A percentile compares a stretch with the other conserved stretches of the same genome.
phyloP scores from a whole-genome alignment of 2,797 vertebrate genomes.

The Chaetophractus vellerosus region DNA sequence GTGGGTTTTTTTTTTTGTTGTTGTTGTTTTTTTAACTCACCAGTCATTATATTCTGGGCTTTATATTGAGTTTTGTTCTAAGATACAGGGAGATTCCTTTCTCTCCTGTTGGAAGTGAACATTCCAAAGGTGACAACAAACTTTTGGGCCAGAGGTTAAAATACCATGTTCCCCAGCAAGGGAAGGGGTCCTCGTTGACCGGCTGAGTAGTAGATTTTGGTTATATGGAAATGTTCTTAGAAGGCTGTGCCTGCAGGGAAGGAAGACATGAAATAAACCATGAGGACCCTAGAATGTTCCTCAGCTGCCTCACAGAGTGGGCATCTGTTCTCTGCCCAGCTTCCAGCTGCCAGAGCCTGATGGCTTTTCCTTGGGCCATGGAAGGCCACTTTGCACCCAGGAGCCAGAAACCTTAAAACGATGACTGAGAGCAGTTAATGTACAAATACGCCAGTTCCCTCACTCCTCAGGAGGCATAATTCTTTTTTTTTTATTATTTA shows the following conservation, averaged over 20 bases:
- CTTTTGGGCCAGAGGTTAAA: fast-evolving
- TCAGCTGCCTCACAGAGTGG: neutral
- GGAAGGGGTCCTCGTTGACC: fast-evolving
- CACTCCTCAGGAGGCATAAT: neutral
- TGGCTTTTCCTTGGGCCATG: fast-evolving
- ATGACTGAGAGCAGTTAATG: too few relatives aligned
- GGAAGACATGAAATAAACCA: too few relatives aligned
- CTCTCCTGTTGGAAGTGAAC: neutral
- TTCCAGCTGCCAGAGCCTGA: fast-evolving
- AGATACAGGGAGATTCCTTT: neutral
- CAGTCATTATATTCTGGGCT: neutral
- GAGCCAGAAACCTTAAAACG: neutral
- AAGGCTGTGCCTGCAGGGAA: neutral
- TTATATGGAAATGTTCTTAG: neutral
- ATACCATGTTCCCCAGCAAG: neutral
- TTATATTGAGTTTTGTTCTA: neutral
- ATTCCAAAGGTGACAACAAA: neutral
- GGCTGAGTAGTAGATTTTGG: fast-evolving
- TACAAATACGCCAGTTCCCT: neutral
- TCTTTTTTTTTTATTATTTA: neutral
- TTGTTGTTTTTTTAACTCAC: neutral
- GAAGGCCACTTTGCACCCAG: neutral
- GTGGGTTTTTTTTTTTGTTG: too few relatives aligned
- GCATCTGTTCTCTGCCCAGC: neutral
- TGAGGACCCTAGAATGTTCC: neutral